Base-by-base conservation (phyloP, 2,888 invertebrate genomes). In the Stenodera caucasica region DNA sequence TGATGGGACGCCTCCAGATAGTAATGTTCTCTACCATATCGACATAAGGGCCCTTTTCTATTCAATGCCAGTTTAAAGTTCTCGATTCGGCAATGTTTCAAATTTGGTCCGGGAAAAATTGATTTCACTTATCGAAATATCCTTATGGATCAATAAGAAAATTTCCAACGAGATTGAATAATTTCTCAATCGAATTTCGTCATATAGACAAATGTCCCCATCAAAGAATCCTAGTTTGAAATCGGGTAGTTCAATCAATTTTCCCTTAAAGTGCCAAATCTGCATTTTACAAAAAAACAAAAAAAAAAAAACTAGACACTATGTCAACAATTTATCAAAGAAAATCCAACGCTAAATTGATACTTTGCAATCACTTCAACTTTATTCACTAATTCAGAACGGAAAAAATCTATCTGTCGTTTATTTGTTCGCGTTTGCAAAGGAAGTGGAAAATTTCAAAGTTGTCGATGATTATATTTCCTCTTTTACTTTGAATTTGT, bases 131-230 rank as follows among this genome's bases (percentile, higher is more conserved):
- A 23, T 21, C 21, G 18, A 45, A 12, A 45, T 45, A 45, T 45
- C 21, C 11, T 23, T 45, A 23, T 45, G 45, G 56, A 62, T 62
- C 62, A 58, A 62, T 62, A 62, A 56, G 62, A 29, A 62, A 53
- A 62, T 58, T 55, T 40, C 12, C 15, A 45, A 35, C 6, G 37
- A 37, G 62, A 58, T 62, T 62, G 62, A 58, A 62, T 62, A 52
- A 62, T 62, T 62, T 62, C 58, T 58, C 62, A 56, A 23, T 23
- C 45, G 21, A 45, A 23, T 45, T 11, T 21, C 11, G 45, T 23
- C 21, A 45, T 45, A 45, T 45, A 23, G 45, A 45, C 45, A 45
- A 45, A 45, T 45, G 45, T 45, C 11, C 12, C 45, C 12, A 45
- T 45, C 23, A 23, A 23, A 12, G 11, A 45, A 23, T 45, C 0